Evolutionary conservation across 2,113 vertebrate genomes (phyloP), one percentile per base, ranked within the genome.

Genomic region (Prinia subflava): DNA sequence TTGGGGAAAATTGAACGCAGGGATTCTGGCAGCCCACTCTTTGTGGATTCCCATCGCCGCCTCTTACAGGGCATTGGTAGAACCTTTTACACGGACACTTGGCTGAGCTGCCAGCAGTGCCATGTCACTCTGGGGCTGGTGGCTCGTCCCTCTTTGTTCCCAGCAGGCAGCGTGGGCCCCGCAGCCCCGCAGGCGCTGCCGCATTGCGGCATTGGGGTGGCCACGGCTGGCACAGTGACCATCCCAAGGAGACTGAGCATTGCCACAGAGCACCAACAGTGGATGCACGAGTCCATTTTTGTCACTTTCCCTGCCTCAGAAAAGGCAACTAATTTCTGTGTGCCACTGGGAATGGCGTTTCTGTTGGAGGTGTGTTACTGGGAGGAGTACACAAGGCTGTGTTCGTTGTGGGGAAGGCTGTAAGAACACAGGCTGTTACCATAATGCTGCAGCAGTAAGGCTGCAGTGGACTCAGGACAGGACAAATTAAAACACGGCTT

Each of bases 161-260:
- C 87, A 80, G 96, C 1, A 39, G 88, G 24, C 69, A 39, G 31
- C 15, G 0, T 7, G 3, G 75, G 73, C 56, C 67, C 47, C 21
- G 88, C 91, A 92, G 75, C 39, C 73, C 16, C 28, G 93, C 73
- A 33, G 76, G 76, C 65, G 11, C 47, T 97, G 92, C 90, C 97
- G 97, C 97, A 97, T 83, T 97, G 97, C 97, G 96, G 93, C 92
- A 95, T 0, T 56, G 64, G 6, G 70, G 67, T n/a, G 73, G 55
- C 59, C 52, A 25, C 13, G 17, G 63, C 69, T 67, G 84, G 41
- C 71, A 28, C 79, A 1, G 16, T 1, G 20, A 35, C 67, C 5
- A 1, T 22, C 84, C 76, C 88, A 18, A 50, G 52, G 86, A 69
- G 42, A 5, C 7, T 25, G n/a, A 39, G 4, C 11, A 4, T 24